phyloP scores from a whole-genome alignment of 2,113 vertebrate species.

The Pedionomus torquatus region DNA sequence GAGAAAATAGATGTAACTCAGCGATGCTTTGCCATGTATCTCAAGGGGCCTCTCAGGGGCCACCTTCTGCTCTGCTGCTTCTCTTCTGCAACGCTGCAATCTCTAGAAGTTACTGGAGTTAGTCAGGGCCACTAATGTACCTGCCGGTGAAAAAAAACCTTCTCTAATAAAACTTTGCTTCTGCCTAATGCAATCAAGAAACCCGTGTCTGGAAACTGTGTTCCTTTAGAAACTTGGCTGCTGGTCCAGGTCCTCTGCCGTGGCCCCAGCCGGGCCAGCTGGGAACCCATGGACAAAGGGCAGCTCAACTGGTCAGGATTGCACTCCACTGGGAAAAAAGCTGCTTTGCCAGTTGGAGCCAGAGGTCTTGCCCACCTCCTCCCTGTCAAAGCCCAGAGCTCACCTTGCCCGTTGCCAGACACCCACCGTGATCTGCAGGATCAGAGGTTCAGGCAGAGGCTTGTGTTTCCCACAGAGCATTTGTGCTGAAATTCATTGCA shows the following conservation, averaged over 20 bases:
- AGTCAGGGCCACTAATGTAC: constrained; percentile 22
- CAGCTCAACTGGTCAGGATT: neutral
- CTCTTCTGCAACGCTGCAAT: neutral
- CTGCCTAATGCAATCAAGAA: constrained; percentile 54
- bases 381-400: neutral
- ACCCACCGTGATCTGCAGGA: too few relatives aligned
- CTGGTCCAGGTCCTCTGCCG: neutral
- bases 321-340: neutral
- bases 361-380: neutral
- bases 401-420: too few relatives aligned
- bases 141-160: neutral
- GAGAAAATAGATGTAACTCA: constrained; percentile 38
- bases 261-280: neutral
- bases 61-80: constrained; percentile 8
- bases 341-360: neutral
- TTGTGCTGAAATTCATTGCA: neutral
- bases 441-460: neutral
- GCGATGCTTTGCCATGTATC: constrained; percentile 31
- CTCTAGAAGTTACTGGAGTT: constrained; percentile 31
- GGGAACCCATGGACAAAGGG: neutral
- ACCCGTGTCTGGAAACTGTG: neutral
- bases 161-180: constrained; percentile 70
- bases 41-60: neutral
- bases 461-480: neutral
- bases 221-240: neutral